Base-by-base conservation (phyloP, 2,113 vertebrate species). In the Mellivora capensis region DNA sequence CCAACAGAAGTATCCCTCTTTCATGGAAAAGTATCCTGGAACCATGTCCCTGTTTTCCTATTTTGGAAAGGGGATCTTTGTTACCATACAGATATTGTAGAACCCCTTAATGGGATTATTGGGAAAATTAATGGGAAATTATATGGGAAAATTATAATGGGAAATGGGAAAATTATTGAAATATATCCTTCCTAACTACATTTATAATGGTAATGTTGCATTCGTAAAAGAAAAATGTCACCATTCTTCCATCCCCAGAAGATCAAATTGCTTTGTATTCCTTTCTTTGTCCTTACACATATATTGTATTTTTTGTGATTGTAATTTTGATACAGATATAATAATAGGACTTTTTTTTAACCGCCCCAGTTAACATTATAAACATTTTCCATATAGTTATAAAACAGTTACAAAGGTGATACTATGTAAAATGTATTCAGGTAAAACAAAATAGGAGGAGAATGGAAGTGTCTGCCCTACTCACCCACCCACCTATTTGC, bases 201-300 rank as follows among this genome's bases (percentile, higher is more conserved):
- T 57, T 74, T 81, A 21, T 5, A 3, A 29, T 37, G 67, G 29
- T 93, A 93, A 9, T 67, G 27, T 80, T 87, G 0, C 1, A 0
- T 91, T 95, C 34, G 71, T 98, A 64, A 84, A 83, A 85, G 72
- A 52, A 82, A 90, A 96, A 94, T 54, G 42, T 92, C 47, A 85
- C 20, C 11, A 7, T 94, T 80, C 71, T 79, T 74, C 23, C 1
- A 74, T 44, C 2, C 37, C 17, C 57, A 79, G 79, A 83, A 89
- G 74, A 94, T 81, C 79, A 76, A 37, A 86, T 88, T 82, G 77
- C 34, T 88, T 82, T 62, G n/a, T 91, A 7, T 84, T 91, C 31
- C 49, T 97, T 82, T 83, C 71, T 59, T 96, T 95, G 74, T 61
- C 57, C n/a, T 83, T 94, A 81, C 23, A 34, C 39, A 49, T 57